Evolutionary conservation across 2,888 invertebrate species (phyloP).

Genomic region (Synergus japonicus): DNA sequence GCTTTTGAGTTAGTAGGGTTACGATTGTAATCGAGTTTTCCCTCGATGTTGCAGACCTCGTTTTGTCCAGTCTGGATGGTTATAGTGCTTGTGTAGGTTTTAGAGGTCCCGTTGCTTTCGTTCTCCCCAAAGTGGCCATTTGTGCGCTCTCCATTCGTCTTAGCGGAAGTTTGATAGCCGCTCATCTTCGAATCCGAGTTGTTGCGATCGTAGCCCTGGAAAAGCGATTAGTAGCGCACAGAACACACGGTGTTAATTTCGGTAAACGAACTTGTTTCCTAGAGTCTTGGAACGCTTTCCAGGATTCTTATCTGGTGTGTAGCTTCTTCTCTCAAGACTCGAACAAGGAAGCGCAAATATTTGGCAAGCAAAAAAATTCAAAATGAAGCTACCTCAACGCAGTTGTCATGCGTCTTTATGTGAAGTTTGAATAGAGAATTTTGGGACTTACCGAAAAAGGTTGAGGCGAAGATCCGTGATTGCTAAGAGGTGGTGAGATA

Average conservation of each 20-base stretch:
- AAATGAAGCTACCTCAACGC: slow-evolving; percentile 5
- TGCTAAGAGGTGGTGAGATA: slow-evolving; percentile 82
- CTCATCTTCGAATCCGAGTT: slow-evolving; percentile 59
- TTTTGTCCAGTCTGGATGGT: slow-evolving; percentile 72
- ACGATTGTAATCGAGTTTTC: slow-evolving; percentile 59
- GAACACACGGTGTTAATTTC: slow-evolving; percentile 60
- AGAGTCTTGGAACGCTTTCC: slow-evolving; percentile 4
- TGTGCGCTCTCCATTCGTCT: slow-evolving; percentile 47
- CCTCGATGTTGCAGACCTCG: slow-evolving; percentile 64
- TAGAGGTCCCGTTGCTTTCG: slow-evolving; percentile 60
- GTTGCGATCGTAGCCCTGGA: slow-evolving; percentile 68
- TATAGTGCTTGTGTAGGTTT: slow-evolving; percentile 75
- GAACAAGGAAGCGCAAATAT: not conserved
- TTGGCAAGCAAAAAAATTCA: slow-evolving; percentile 8
- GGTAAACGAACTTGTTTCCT: slow-evolving; percentile 42
- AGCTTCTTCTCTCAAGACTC: not conserved
- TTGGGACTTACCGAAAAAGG: slow-evolving; percentile 84
- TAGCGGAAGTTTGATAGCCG: slow-evolving; percentile 46
- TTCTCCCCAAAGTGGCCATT: slow-evolving; percentile 60
- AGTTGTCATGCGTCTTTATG: not conserved
- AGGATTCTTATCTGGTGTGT: slow-evolving; percentile 7
- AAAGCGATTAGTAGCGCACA: slow-evolving; percentile 74
- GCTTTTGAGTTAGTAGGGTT: slow-evolving; percentile 63
- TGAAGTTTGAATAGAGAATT: not conserved
- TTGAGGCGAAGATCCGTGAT: slow-evolving; percentile 80